Evolutionary conservation across 2,888 invertebrate species (phyloP).

Genomic region (Campoletis raptor): DNA sequence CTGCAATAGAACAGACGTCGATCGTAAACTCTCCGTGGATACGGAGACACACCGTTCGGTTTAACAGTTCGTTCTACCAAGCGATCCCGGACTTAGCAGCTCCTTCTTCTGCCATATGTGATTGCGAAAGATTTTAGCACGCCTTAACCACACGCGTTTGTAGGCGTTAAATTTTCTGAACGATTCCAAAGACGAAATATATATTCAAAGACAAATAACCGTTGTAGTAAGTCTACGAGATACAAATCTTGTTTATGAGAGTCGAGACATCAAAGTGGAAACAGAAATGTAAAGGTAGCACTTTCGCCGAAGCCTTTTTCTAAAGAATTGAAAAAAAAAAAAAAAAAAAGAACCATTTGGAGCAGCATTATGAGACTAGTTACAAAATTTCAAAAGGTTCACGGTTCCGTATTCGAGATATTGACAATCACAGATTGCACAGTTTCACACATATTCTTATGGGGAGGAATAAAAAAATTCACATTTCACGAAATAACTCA

Average conservation of each 20-base stretch:
- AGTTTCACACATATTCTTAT: too few species aligned
- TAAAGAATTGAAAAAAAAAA: too few species aligned
- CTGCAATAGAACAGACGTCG: slow-evolving; percentile 74
- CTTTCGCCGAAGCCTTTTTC: background rate
- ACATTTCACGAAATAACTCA: too few species aligned
- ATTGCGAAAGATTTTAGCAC: slow-evolving; percentile 66
- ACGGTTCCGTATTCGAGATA: too few species aligned
- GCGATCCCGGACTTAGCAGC: slow-evolving; percentile 3
- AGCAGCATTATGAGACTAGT: too few species aligned
- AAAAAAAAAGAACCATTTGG: too few species aligned
- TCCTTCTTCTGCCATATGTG: slow-evolving; percentile 8
- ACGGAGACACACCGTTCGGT: slow-evolving; percentile 59
- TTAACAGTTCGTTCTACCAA: slow-evolving; percentile 25
- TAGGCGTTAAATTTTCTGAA: slow-evolving; percentile 29
- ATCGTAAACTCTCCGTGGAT: slow-evolving; percentile 73
- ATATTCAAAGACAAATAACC: background rate
- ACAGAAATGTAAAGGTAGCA: background rate
- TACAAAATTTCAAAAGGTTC: too few species aligned
- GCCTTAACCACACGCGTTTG: slow-evolving; percentile 9
- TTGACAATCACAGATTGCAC: too few species aligned
- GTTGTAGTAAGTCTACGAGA: background rate
- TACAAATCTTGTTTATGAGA: background rate
- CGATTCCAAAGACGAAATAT: slow-evolving; percentile 7
- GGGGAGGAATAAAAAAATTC: too few species aligned
- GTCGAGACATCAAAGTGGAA: background rate